Evolutionary conservation across 2,888 invertebrate species (phyloP).

Genomic region (Lasioglossum leucozonium): DNA sequence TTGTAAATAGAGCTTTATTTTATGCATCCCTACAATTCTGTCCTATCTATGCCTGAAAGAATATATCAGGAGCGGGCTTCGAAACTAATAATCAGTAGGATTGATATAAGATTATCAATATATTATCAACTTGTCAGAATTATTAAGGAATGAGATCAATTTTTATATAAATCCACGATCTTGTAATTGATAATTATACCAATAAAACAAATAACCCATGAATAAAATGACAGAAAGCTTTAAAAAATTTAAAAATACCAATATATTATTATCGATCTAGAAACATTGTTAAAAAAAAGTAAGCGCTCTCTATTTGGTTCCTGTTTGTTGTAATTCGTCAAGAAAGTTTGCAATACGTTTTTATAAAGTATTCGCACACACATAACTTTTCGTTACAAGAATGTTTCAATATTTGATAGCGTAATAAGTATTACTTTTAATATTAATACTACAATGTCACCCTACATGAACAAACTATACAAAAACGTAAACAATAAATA

Average conservation of each 20-base stretch:
- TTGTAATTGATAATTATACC: too few species aligned
- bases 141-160: neutral
- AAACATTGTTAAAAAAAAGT: neutral
- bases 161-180: neutral
- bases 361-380: neutral
- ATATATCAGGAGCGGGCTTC: neutral
- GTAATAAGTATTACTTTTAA: neutral
- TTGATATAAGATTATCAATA: too few species aligned
- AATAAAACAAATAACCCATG: neutral
- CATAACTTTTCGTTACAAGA: too few species aligned
- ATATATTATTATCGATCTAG: neutral
- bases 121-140: too few species aligned
- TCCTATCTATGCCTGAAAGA: neutral
- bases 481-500: neutral
- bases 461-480: neutral
- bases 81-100: neutral
- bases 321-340: neutral
- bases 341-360: neutral
- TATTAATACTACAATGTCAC: neutral
- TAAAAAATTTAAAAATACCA: neutral
- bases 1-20: conserved; percentile 59
- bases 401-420: neutral
- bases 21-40: conserved; percentile 38
- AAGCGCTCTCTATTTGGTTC: too few species aligned
- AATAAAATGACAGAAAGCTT: neutral